These are phyloP conservation scores for Achatina immaculata DNA, from an alignment of 1,140 invertebrate genomes.

Conservation along the genomic window DNA sequence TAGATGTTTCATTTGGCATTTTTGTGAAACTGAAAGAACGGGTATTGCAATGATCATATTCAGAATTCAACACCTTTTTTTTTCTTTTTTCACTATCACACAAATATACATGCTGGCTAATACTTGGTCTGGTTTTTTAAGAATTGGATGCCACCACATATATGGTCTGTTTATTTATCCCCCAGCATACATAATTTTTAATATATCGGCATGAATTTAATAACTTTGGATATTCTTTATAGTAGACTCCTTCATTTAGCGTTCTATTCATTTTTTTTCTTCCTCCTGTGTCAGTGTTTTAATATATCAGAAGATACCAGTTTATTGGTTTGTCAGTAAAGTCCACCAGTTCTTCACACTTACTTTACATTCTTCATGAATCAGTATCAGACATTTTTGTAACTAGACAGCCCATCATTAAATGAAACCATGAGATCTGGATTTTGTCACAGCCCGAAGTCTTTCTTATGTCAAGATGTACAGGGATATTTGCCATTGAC, in stretches of 20 bases:
- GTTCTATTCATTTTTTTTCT: not conserved
- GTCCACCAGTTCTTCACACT: not conserved
- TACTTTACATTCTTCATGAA: constrained; percentile 19
- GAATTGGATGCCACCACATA: not conserved
- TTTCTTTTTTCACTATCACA: not conserved
- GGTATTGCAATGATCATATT: constrained; percentile 28
- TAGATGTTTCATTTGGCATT: not conserved
- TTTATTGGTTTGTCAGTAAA: not conserved
- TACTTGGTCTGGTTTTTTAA: not conserved
- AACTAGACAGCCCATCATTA: constrained; percentile 41
- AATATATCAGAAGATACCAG: constrained; percentile 14
- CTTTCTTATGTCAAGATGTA: constrained; percentile 46
- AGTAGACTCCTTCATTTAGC: not conserved
- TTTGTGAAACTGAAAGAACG: constrained; percentile 19
- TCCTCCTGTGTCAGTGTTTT: not conserved
- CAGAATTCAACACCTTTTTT: not conserved
- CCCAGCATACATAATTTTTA: not conserved
- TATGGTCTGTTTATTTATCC: not conserved
- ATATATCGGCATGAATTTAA: not conserved
- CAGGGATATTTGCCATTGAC: constrained; percentile 48
- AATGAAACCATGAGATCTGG: constrained; percentile 51
- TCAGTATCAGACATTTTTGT: constrained; percentile 41
- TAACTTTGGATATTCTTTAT: not conserved
- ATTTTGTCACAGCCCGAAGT: constrained; percentile 54
- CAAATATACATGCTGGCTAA: no score